Base-by-base conservation (phyloP, 2,888 invertebrate species). In the Drosophila ochracea region DNA sequence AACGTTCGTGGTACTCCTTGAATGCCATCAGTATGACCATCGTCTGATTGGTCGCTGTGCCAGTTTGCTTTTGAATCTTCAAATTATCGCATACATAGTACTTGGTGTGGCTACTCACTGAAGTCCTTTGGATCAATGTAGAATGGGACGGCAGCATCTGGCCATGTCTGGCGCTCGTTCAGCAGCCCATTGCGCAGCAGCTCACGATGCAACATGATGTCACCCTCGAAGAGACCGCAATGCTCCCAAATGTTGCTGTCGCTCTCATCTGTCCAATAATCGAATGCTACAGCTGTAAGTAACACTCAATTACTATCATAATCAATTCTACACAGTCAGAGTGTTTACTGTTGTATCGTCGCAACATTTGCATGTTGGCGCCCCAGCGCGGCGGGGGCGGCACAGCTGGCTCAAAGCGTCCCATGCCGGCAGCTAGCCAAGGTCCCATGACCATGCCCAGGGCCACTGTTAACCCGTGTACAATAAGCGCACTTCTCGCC, bases 141-240 rank as follows among this genome's bases (percentile, higher is more conserved):
- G 80, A 94, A 95, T 1, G 95, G 95, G 11, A 95, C 94, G 0
- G 94, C 92, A n/a, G 94, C 94, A 57, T 93, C 93, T 1, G 94
- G 93, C 95, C 95, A 95, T 76, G 94, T 93, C 41, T 92, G 90
- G 4, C 92, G 91, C 35, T 93, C 92, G 68, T 94, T 93, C 21
- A 94, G 79, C 54, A 94, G 82, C 4, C 94, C 94, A 77, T 94
- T 94, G 67, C 92, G 90, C 31, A 91, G 25, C 25, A 91, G 78
- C 54, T 92, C 91, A 2, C 93, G 91, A 78, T 93, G 91, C 28
- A 94, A 76, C 94, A 95, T 94, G 61, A 95, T 95, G 84, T 95
- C 95, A 54, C 95, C 95, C 89, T 95, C 95, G 83, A 94, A 94
- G 43, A 94, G 92, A 4, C 95, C 95, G 80, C 94, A 94, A 57